phyloP scores from a whole-genome alignment of 2,888 invertebrate species.

The Erebia aethiops region DNA sequence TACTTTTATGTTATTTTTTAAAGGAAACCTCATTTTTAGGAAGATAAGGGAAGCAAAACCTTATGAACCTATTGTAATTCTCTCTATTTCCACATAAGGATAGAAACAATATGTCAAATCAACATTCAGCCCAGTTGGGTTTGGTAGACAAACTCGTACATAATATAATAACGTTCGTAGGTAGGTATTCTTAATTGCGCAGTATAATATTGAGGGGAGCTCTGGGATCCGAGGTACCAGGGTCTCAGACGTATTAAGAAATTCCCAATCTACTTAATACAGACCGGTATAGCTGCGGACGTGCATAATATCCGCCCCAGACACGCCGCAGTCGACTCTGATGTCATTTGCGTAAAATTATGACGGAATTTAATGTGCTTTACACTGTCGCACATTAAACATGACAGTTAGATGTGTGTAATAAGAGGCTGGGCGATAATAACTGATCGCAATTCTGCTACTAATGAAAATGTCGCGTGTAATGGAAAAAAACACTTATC shows the following conservation, averaged over 20 bases:
- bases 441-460: background rate
- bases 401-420: conserved; percentile 13
- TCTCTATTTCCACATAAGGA: too few species aligned
- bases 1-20: too few species aligned
- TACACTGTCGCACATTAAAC: conserved; percentile 16
- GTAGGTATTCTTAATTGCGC: background rate
- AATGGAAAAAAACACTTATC: background rate
- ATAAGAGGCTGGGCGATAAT: conserved; percentile 3
- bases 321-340: conserved; percentile 1
- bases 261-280: conserved; percentile 10
- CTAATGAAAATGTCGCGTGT: background rate
- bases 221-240: background rate
- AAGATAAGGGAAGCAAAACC: too few species aligned
- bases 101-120: too few species aligned
- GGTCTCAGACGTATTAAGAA: conserved; percentile 15
- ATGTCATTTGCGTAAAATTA: conserved; percentile 24
- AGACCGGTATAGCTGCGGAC: conserved; percentile 17
- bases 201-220: background rate
- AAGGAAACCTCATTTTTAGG: too few species aligned
- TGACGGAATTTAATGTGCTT: conserved; percentile 16
- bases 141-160: too few species aligned
- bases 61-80: too few species aligned
- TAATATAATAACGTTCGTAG: too few species aligned
- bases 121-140: background rate
- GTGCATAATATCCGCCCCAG: conserved; percentile 24